Base-by-base conservation (phyloP, 1,140 invertebrate genomes). In the Anthonomus grandis region DNA sequence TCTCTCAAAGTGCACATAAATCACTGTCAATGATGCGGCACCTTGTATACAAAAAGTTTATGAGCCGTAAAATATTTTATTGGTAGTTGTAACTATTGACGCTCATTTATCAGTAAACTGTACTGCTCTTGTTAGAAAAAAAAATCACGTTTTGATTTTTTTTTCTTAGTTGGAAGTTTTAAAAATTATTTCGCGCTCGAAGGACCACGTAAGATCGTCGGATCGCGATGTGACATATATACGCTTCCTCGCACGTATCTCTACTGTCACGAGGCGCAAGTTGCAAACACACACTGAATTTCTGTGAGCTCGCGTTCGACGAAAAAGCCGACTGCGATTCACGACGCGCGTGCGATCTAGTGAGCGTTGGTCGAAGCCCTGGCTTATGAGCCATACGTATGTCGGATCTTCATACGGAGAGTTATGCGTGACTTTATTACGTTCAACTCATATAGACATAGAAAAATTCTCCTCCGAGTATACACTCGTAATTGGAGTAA, bases 321-420 rank as follows among this genome's bases (percentile, higher is more conserved):
- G 63, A 13, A 54, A 46, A 56, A 57, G 60, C 60, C 70, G 66
- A 66, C 61, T 64, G 31, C 48, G 62, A 67, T 67, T 64, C 60
- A 53, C 66, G 65, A 72, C 62, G 71, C 70, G 70, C 70, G 67
- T 69, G 71, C 71, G 68, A 70, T 71, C 70, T 71, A 70, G 65
- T 70, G 71, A 64, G 63, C 38, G 47, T 41, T 50, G 25, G 25
- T 31, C 53, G 56, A 68, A 67, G 52, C 57, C 50, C 57, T 41
- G 19, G 39, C 52, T 38, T 31, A 44, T 42, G 34, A 45, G 44
- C 37, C 50, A 15, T 23, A 57, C 62, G 62, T 63, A 48, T 58
- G 57, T 59, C 57, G 59, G 25, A 57, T 51, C 47, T 41, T 50
- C 49, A 22, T 44, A 49, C 47, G 52, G 56, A 44, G 47, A 51